These are phyloP conservation scores for Pedicia rivosa DNA, from an alignment of 2,888 invertebrate genomes.

Conservation along the genomic window DNA sequence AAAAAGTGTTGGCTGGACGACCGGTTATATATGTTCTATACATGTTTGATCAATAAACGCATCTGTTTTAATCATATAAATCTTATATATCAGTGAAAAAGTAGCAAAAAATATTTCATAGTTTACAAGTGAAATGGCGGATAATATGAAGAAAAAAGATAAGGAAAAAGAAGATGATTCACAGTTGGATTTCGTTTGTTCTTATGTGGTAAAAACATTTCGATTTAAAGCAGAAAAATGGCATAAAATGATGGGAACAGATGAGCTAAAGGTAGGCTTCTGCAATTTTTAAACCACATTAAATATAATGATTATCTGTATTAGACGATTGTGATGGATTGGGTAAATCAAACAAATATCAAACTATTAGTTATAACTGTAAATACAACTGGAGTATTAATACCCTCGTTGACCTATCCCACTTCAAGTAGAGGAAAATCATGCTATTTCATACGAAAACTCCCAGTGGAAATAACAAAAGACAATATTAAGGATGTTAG, in stretches of 20 bases:
- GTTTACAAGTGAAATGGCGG: no score
- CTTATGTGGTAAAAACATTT: slow-evolving; percentile 48
- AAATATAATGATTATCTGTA: background rate
- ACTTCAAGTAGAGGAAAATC: background rate
- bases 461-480: background rate
- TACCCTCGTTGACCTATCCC: background rate
- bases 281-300: background rate
- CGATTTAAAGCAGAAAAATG: slow-evolving; percentile 70
- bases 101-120: no score
- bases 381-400: background rate
- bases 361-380: slow-evolving; percentile 1
- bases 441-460: slow-evolving; percentile 1
- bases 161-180: slow-evolving; percentile 38
- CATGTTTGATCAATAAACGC: no score
- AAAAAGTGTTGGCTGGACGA: no score
- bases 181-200: slow-evolving; percentile 57
- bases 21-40: no score
- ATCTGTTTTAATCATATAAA: no score
- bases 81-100: no score
- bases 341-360: background rate
- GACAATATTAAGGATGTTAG: slow-evolving; percentile 2
- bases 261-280: slow-evolving; percentile 43
- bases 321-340: background rate
- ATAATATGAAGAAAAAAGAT: no score
- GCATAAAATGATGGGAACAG: slow-evolving; percentile 53